phyloP scores from a whole-genome alignment of 2,113 vertebrate genomes.

The Coturnix japonica region DNA sequence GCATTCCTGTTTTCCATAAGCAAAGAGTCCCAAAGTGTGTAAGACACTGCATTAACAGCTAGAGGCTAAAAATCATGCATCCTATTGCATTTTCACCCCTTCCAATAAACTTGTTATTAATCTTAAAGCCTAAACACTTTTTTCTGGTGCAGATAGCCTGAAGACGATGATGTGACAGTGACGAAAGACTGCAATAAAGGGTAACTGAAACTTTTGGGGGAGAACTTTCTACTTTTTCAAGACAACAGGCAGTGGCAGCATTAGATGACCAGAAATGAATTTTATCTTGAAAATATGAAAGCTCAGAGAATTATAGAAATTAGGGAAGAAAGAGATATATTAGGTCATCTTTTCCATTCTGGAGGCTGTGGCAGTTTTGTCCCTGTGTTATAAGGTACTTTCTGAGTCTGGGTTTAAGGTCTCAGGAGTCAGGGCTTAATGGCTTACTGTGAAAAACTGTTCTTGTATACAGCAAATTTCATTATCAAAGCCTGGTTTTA shows the following conservation, averaged over 20 bases:
- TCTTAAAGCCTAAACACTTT: conserved; percentile 12
- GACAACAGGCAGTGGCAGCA: background rate
- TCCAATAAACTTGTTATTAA: conserved; percentile 51
- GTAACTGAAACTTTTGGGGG: conserved; percentile 47
- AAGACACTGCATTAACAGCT: conserved; percentile 5
- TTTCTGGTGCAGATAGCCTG: conserved; percentile 45
- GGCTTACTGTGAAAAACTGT: background rate
- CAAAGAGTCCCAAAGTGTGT: background rate
- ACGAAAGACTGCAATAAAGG: conserved; percentile 55
- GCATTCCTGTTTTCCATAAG: background rate
- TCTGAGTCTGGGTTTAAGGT: background rate
- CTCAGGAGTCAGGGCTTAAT: background rate
- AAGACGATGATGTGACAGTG: conserved; percentile 24
- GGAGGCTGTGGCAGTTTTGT: conserved; percentile 7
- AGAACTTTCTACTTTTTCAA: conserved; percentile 22
- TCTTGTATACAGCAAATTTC: background rate
- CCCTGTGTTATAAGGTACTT: background rate
- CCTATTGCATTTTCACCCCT: conserved; percentile 17
- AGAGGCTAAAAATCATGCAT: conserved; percentile 48
- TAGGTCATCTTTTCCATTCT: conserved; percentile 20
- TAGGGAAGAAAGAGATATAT: conserved; percentile 20
- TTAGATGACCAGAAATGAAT: conserved; percentile 16
- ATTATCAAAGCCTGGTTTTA: conserved; percentile 7
- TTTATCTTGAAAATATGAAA: conserved; percentile 54
- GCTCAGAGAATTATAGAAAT: conserved; percentile 39